Evolutionary conservation across 2,113 vertebrate species (phyloP), one percentile per base, ranked within the genome.

Genomic region (Microtus montanus): DNA sequence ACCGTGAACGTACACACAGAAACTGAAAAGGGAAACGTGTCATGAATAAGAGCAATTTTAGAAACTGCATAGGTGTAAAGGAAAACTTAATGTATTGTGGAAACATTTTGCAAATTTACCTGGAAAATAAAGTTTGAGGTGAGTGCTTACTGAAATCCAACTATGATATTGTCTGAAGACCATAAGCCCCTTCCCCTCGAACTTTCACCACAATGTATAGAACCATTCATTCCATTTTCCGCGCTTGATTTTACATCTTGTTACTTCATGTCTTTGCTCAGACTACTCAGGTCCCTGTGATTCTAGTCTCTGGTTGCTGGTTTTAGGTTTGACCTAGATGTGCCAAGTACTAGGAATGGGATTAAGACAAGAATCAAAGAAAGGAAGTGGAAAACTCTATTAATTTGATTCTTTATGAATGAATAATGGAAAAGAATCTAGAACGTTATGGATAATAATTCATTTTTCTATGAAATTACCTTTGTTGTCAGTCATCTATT

Each of bases 31-130:
- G 38, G 63, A 24, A 82, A 58, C 58, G 8, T 19, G 14, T n/a
- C 7, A 5, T 9, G 5, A 49, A 15, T 78, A 92, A 66, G 7
- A 80, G 15, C 1, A 11, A 63, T 71, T n/a, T 93, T 38, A 86
- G 73, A 80, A 92, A 58, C 38, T 87, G 0, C 3, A 22, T 75
- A 30, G 71, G 44, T 77, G 35, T 74, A 30, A 4, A 75, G 79
- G 12, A 49, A 6, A 80, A 24, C 13, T 52, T 49, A 93, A 1
- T 61, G 70, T 83, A 89, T 80, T 87, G 44, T 30, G 52, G 7
- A 9, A 74, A 91, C 79, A 44, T 90, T 89, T 87, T 95, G 93
- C 19, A 91, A 91, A 74, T 6, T 66, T 33, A 75, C 3, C 82
- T 44, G 1, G 61, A 54, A 96, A 22, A 58, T 64, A 7, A 85